Conservation (phyloP, 2,113 vertebrate genomes). For the Drymodes brunneopygia region DNA sequence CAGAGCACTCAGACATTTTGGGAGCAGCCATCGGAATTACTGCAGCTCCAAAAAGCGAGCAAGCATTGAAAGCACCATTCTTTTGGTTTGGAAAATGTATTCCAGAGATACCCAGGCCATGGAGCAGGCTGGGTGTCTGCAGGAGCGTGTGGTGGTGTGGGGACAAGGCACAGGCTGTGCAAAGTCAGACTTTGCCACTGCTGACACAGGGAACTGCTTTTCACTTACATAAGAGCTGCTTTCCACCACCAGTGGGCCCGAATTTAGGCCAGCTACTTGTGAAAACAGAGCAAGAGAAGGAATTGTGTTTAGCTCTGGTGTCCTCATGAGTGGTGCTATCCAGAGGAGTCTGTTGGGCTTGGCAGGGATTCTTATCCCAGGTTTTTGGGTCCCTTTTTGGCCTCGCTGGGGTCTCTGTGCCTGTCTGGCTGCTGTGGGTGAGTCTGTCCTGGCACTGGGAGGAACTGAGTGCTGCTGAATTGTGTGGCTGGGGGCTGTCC, state of each 20-base stretch:
- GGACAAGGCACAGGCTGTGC: not conserved
- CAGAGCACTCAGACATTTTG: not conserved
- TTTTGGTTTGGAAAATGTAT: not conserved
- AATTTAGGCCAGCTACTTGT: conserved; percentile 40
- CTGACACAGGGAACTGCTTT: not conserved
- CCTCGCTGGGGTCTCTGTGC: not conserved
- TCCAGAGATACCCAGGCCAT: not conserved
- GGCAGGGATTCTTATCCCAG: not conserved
- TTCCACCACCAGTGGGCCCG: not conserved
- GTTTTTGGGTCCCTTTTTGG: fast-evolving
- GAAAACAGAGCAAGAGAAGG: not conserved
- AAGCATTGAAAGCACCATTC: not conserved
- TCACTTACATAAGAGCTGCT: not conserved
- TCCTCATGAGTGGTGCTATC: not conserved
- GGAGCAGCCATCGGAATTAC: not conserved
- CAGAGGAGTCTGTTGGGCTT: not conserved
- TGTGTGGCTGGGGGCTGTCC: not conserved
- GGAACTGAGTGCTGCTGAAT: not conserved
- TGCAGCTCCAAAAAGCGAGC: not conserved
- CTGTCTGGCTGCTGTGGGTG: fast-evolving
- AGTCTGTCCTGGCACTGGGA: not conserved
- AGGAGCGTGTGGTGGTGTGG: not conserved
- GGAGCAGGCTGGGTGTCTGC: not conserved
- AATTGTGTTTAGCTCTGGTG: not conserved
- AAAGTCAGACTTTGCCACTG: not conserved